Evolutionary conservation across 2,888 invertebrate genomes (phyloP), one percentile per base, ranked within the genome.

Genomic region (Osedax fenrisi): DNA sequence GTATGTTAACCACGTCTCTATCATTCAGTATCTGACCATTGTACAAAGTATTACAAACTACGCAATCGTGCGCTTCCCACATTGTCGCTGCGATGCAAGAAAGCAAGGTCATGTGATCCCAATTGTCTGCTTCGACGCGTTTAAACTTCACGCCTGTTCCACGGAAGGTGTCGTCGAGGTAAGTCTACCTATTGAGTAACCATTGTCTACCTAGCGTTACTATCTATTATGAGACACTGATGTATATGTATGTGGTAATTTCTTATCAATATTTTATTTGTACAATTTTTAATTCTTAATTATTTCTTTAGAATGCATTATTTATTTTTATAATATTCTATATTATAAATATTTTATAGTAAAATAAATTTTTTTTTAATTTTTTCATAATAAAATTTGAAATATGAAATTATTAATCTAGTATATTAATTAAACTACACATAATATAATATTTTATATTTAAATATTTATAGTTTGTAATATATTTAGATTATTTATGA

Each of bases 51-150:
- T 96, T 80, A 91, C 92, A 73, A 97, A 96, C 69, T 97, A 97
- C 86, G 94, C 93, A 0, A 90, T 92, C 83, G 88, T 95, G 17
- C 90, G 92, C 71, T 95, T 97, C 86, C 98, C 98, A 26, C 93
- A 94, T 86, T 90, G 95, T 84, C 87, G 90, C 27, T 93, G 94
- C 85, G 94, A 94, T 87, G 91, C 92, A 41, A 87, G 92, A 76
- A 92, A 85, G 76, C 82, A 92, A 83, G 93, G 92, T 62, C 92
- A 92, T 85, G 92, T 93, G 69, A 87, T 90, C 74, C 89, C 90
- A 69, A 88, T 89, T 21, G 87, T 92, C 62, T 90, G 90, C 83
- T 83, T 87, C 82, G 85, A 85, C 66, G 85, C 86, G 76, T 88
- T 90, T 80, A 90, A 90, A 84, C 86, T 97, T 77, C 90, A 91